Percentiles rank a stretch among this genome's conserved stretches.
phyloP scores from a whole-genome alignment of 1,140 invertebrate genomes.

The Anthonomus grandis region DNA sequence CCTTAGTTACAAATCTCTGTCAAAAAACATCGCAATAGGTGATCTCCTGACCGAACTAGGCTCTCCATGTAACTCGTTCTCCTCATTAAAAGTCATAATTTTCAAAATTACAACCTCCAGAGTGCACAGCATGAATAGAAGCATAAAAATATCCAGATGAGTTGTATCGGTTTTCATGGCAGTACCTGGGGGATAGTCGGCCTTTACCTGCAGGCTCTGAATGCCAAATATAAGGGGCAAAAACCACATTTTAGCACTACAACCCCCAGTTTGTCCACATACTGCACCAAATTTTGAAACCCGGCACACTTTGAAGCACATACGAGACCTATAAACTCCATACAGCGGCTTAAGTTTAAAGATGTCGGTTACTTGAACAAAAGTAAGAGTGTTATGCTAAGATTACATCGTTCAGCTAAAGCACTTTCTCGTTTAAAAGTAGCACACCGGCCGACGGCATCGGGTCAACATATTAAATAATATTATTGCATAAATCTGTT shows the following conservation, averaged over 20 bases:
- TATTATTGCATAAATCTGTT: conserved; percentile 21
- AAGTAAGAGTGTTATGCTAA: conserved; percentile 31
- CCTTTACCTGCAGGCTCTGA: conserved; percentile 19
- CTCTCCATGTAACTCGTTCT: conserved; percentile 18
- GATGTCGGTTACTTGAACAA: no score
- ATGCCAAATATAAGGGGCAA: conserved; percentile 18
- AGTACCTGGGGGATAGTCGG: conserved; percentile 33
- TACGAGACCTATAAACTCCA: no score
- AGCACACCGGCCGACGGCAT: conserved; percentile 19
- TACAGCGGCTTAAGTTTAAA: no score
- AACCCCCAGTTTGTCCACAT: no score
- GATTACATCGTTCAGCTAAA: conserved; percentile 15
- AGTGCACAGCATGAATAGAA: conserved; percentile 45
- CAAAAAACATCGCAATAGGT: conserved; percentile 25
- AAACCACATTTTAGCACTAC: conserved; percentile 12
- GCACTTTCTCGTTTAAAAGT: conserved; percentile 27
- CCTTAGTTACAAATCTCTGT: conserved; percentile 28
- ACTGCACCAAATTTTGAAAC: no score
- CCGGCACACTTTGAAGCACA: no score
- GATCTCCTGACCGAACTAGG: conserved; percentile 12
- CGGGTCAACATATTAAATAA: conserved; percentile 31
- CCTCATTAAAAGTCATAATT: conserved; percentile 39
- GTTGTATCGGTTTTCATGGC: conserved; percentile 25
- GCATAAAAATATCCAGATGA: conserved; percentile 45
- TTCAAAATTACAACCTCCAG: conserved; percentile 45